Evolutionary conservation across 2,888 invertebrate species (phyloP), one percentile per base, ranked within the genome.

Genomic region (Andrena dorsata): DNA sequence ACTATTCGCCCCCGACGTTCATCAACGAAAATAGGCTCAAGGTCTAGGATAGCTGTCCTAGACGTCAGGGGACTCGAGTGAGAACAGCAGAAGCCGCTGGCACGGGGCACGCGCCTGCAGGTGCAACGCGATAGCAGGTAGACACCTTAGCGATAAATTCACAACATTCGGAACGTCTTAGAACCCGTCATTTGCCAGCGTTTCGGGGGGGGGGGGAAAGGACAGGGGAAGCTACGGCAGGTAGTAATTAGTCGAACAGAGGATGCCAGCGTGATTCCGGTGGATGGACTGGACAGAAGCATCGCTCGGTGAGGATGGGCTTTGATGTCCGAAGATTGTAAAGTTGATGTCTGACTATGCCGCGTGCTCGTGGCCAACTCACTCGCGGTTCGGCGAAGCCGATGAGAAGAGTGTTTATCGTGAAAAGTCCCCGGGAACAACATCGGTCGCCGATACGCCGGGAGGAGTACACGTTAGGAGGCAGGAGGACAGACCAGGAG

Each of bases 111-210:
- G 80, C 58, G 81, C 51, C 70, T 66, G 81, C 81, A 80, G 82
- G 61, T 82, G 81, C 74, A 26, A 30, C 60, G 70, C 56, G 70
- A 80, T 76, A 63, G 60, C 66, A 68, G 75, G 70, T 66, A 70
- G 23, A 69, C 58, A 56, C 56, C 66, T 71, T 75, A 32, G 70
- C 61, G 70, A 81, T 80, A 80, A 75, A 81, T 82, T 41, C 71
- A 76, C 61, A 41, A 49, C 23, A 41, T 30, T 68, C 66, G 64
- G 32, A 20, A 28, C 56, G 63, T 66, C 74, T 49, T 70, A 69
- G 51, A 79, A 69, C 72, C 80, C 47, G 51, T 79, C 28, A 68
- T 78, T 80, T 81, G 47, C 79, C 47, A 41, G 35, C 23, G 35
- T 1, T 7, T 10, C 16, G 20, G 16, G 30, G 4, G 26, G 23